Conservation (phyloP, 2,113 vertebrate genomes). For the Otolemur garnettii region DNA sequence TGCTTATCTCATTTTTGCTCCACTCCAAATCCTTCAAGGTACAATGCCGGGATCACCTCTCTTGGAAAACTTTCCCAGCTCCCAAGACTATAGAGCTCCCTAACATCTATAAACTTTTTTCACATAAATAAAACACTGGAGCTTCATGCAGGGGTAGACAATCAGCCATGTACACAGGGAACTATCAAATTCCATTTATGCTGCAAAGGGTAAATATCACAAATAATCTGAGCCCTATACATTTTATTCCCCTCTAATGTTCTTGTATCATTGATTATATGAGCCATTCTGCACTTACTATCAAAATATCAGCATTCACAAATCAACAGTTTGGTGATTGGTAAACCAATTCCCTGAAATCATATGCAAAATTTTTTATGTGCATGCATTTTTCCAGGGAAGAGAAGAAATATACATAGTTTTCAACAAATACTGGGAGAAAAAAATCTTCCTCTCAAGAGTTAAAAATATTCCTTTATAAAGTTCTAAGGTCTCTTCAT, state of each 20-base stretch:
- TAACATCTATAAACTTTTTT: background rate
- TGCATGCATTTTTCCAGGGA: background rate
- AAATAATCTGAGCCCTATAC: background rate
- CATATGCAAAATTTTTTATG: background rate
- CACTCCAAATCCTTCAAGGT: background rate
- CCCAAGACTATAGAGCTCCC: background rate
- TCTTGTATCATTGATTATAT: background rate
- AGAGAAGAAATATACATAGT: background rate
- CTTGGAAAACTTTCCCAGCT: background rate
- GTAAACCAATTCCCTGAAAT: background rate
- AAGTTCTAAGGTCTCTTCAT: background rate
- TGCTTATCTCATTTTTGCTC: background rate
- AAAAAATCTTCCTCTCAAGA: background rate
- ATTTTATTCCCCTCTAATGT: background rate
- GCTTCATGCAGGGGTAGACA: background rate
- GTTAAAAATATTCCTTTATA: background rate
- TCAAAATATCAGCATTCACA: background rate
- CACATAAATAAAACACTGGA: background rate
- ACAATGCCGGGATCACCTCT: background rate
- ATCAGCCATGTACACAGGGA: background rate
- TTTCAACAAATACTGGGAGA: background rate
- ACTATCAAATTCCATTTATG: background rate
- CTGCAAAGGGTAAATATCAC: background rate
- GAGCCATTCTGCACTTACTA: background rate
- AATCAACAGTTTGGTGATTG: background rate